Percentiles rank a stretch among this genome's conserved stretches.
Evolutionary conservation across 2,113 vertebrate species (phyloP).

Genomic region (Phodopus roborovskii): DNA sequence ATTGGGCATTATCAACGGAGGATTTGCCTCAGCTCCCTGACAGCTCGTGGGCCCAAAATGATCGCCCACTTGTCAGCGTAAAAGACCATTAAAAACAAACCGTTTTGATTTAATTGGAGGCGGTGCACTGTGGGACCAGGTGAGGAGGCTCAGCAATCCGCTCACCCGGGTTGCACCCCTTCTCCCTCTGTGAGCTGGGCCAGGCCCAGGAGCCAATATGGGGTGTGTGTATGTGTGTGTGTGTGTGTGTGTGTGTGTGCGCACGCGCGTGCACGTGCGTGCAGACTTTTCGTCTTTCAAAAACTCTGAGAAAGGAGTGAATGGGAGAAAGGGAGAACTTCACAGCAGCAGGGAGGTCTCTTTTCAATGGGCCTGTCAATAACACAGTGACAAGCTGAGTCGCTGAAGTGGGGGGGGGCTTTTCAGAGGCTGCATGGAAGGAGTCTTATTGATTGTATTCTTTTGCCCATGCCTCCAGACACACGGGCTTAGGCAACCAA

Average conservation of each 20-base stretch:
- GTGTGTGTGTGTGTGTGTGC: no score
- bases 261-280: no score
- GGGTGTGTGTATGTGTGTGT: neutral
- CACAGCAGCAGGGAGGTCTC: constrained; percentile 62
- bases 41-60: constrained; percentile 99
- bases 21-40: constrained; percentile 97
- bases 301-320: constrained; percentile 81
- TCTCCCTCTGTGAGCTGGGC: constrained; percentile 79
- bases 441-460: neutral
- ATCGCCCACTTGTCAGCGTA: constrained; percentile 99
- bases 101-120: constrained; percentile 99
- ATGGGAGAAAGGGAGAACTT: constrained; percentile 79
- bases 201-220: neutral
- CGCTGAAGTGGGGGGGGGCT: constrained; percentile 32
- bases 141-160: constrained; percentile 89
- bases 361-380: constrained; percentile 87
- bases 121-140: constrained; percentile 90
- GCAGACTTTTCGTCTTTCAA: constrained; percentile 79
- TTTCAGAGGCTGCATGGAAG: neutral
- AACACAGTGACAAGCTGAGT: constrained; percentile 79
- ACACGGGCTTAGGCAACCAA: neutral
- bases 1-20: constrained; percentile 99
- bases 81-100: constrained; percentile 99
- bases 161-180: constrained; percentile 76
- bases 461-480: neutral